phyloP scores from a whole-genome alignment of 2,797 vertebrate species.

The Spea hammondii region DNA sequence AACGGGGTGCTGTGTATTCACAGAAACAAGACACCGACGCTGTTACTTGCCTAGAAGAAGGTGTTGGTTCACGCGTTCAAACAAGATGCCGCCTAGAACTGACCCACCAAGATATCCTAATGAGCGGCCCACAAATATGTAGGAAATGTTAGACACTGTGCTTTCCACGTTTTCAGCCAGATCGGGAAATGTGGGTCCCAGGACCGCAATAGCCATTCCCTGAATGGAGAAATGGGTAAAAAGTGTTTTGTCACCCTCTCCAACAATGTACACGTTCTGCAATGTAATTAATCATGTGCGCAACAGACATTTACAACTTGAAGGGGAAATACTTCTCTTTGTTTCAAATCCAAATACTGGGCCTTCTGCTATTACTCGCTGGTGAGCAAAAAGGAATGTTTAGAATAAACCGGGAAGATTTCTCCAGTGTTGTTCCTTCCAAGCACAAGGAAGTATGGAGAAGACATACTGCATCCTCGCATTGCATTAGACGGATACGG shows the following conservation, averaged over 20 bases:
- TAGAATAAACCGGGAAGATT: no score
- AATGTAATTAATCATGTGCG: no score
- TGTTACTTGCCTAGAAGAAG: slow-evolving; percentile 82
- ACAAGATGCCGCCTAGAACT: slow-evolving; percentile 79
- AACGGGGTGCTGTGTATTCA: no score
- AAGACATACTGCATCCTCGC: no score
- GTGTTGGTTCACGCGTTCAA: slow-evolving; percentile 79
- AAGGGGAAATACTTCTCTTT: no score
- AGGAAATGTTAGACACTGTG: slow-evolving; percentile 86
- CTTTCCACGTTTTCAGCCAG: slow-evolving; percentile 83
- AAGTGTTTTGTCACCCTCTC: background rate
- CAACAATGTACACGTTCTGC: background rate
- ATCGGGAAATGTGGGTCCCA: slow-evolving; percentile 88
- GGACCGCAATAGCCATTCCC: slow-evolving; percentile 85
- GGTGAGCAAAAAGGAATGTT: no score
- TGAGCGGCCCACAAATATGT: slow-evolving; percentile 86
- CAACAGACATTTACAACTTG: no score
- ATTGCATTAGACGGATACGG: no score
- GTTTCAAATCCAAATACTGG: no score
- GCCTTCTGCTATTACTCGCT: no score
- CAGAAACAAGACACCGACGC: background rate
- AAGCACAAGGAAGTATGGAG: no score
- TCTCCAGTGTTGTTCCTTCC: no score
- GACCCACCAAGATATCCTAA: slow-evolving; percentile 84
- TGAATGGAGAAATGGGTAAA: slow-evolving; percentile 56